phyloP scores from a whole-genome alignment of 2,888 invertebrate species.

The Melanchra persicariae region DNA sequence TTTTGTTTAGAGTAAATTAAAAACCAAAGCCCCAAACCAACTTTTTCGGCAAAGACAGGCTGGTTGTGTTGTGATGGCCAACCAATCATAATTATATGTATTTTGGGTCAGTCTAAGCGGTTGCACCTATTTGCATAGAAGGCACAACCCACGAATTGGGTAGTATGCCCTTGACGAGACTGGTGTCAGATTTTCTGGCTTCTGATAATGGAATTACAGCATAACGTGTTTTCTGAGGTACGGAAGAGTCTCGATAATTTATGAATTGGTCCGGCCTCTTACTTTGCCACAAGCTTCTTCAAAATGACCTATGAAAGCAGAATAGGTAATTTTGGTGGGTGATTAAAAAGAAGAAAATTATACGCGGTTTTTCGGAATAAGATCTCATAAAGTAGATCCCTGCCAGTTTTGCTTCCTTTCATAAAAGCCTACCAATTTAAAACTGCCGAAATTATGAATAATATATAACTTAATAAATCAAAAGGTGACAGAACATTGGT shows the following conservation, averaged over 20 bases:
- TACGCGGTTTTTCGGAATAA: slow-evolving; percentile 12
- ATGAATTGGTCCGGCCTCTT: neutral
- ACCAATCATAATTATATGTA: no score
- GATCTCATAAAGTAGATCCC: slow-evolving; percentile 46
- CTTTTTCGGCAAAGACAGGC: no score
- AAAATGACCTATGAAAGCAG: neutral
- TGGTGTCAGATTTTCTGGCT: neutral
- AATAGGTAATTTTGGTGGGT: neutral
- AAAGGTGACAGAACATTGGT: slow-evolving; percentile 51
- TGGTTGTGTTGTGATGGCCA: no score
- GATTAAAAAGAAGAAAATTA: neutral
- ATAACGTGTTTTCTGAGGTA: neutral
- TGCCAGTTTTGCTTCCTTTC: slow-evolving; percentile 6
- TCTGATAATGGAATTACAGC: neutral
- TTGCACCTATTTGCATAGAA: no score
- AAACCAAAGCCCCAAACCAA: no score
- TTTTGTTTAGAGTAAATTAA: no score
- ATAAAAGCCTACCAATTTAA: slow-evolving; percentile 46
- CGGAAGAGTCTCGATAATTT: neutral
- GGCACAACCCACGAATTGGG: no score
- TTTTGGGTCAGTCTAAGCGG: no score
- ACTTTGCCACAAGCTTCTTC: neutral
- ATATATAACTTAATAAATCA: slow-evolving; percentile 58
- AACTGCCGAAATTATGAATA: slow-evolving; percentile 55
- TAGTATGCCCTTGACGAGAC: no score